These are phyloP conservation scores for Drosophila aldrichi DNA, from an alignment of 2,888 invertebrate genomes.

Conservation along the genomic window DNA sequence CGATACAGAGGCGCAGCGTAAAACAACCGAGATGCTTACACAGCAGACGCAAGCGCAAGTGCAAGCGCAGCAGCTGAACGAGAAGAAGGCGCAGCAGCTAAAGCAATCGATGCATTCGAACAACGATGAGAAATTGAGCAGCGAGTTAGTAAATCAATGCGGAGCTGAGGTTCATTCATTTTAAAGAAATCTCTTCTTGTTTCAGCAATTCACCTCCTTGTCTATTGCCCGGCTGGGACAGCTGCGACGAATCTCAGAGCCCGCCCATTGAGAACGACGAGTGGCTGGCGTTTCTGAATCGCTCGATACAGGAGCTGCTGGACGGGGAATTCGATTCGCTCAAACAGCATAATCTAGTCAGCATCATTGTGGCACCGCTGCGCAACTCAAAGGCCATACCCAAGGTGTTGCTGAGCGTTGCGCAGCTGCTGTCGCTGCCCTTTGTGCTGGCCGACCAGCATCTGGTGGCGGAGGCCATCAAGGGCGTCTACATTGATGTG, in stretches of 20 bases:
- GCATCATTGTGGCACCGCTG: conserved; percentile 88
- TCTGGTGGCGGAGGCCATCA: conserved; percentile 86
- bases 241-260: conserved; percentile 86
- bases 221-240: conserved; percentile 85
- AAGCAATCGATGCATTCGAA: conserved; percentile 76
- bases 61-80: conserved; percentile 38
- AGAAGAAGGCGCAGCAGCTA: conserved; percentile 39
- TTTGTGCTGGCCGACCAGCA: conserved; percentile 87
- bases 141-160: conserved; percentile 63
- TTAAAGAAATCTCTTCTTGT: not conserved
- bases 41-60: conserved; percentile 55
- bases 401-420: conserved; percentile 88
- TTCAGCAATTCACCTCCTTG: conserved; percentile 83
- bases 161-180: not conserved
- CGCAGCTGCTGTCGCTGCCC: conserved; percentile 88
- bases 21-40: conserved; percentile 68
- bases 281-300: conserved; percentile 93
- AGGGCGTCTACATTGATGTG: conserved; percentile 90
- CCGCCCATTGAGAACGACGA: conserved; percentile 93
- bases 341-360: conserved; percentile 89
- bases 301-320: conserved; percentile 93
- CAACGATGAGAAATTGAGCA: conserved; percentile 81
- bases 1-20: conserved; percentile 72
- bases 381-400: conserved; percentile 88
- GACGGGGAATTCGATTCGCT: conserved; percentile 92